Evolutionary conservation across 2,888 invertebrate genomes (phyloP).

Genomic region (Pemphredon lugubris): DNA sequence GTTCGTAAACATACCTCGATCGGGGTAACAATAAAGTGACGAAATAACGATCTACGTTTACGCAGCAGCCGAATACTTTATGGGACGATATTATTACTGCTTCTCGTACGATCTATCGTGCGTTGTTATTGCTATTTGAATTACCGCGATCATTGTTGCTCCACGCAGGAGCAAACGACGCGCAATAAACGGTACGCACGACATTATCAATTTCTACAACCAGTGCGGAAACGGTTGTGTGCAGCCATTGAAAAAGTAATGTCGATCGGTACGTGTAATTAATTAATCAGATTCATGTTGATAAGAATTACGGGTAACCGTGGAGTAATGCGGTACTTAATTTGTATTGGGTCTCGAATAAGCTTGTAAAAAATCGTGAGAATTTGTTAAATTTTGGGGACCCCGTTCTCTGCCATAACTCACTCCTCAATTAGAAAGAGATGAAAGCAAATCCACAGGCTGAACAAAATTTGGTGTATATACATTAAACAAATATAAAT

Average conservation of each 20-base stretch:
- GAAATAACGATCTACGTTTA: not conserved
- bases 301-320: not conserved
- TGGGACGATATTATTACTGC: not conserved
- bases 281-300: conserved; percentile 14
- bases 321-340: no score
- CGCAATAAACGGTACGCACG: conserved; percentile 11
- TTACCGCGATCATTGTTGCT: conserved; percentile 7
- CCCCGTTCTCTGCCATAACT: no score
- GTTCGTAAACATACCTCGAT: no score
- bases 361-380: no score
- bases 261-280: conserved; percentile 19
- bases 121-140: conserved; percentile 24
- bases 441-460: no score
- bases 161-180: not conserved
- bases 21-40: not conserved
- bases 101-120: not conserved
- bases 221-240: conserved; percentile 22
- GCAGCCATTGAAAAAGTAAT: conserved; percentile 2
- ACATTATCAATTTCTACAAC: conserved; percentile 17
- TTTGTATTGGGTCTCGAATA: no score
- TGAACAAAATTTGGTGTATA: no score
- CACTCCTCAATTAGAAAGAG: no score
- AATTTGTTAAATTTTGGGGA: no score
- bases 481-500: no score
- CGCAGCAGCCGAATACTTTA: no score